Evolutionary conservation across 2,113 vertebrate species (phyloP).

Genomic region (Myrmecobius fasciatus): DNA sequence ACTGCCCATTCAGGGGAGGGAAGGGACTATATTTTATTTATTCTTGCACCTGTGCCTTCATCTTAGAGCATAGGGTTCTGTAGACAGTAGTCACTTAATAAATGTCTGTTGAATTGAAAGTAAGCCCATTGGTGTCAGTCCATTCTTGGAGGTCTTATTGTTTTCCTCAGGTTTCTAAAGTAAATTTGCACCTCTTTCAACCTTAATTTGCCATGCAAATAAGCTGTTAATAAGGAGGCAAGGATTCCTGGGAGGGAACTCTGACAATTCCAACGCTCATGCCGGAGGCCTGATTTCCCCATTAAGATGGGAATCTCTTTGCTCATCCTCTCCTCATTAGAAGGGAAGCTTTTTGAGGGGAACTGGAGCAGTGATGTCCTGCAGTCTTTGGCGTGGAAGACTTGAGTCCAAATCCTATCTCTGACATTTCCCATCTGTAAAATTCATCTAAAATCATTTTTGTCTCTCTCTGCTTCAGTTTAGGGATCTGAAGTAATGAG

Average conservation of each 20-base stretch:
- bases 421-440: background rate
- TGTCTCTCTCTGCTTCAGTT: background rate
- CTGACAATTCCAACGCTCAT: background rate
- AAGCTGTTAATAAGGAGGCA: constrained; percentile 69
- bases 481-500: background rate
- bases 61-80: background rate
- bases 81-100: background rate
- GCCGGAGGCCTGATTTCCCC: background rate
- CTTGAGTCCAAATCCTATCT: background rate
- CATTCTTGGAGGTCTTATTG: constrained; percentile 61
- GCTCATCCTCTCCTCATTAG: background rate
- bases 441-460: background rate
- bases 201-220: constrained; percentile 76
- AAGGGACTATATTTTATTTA: background rate
- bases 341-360: background rate
- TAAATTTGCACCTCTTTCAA: constrained; percentile 79
- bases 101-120: background rate
- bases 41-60: background rate
- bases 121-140: constrained; percentile 58
- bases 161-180: constrained; percentile 79
- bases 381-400: background rate
- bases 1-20: background rate
- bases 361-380: background rate
- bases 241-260: constrained; percentile 40
- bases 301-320: background rate